These are phyloP conservation scores for Melanchra persicariae DNA, from an alignment of 2,888 invertebrate genomes.

Conservation along the genomic window DNA sequence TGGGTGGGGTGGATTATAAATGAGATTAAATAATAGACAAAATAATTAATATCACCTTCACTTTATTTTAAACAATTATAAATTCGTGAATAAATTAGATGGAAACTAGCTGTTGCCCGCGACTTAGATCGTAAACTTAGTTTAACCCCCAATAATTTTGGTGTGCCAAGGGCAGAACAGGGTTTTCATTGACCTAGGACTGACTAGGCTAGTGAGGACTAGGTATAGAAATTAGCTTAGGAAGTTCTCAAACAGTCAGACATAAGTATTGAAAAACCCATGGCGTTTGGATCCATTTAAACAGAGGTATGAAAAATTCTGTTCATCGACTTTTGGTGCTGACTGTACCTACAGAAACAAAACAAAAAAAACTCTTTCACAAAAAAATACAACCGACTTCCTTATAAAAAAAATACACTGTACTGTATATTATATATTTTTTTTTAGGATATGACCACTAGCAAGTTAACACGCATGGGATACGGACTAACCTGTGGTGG, in stretches of 20 bases:
- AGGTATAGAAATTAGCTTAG: too few species aligned
- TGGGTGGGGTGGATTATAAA: conserved; percentile 10
- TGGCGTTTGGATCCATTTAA: too few species aligned
- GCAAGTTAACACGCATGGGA: too few species aligned
- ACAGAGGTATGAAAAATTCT: too few species aligned
- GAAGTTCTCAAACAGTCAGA: not conserved
- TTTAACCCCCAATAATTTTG: not conserved
- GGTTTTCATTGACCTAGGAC: not conserved
- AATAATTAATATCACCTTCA: conserved; percentile 3
- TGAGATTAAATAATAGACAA: not conserved
- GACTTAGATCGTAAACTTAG: not conserved
- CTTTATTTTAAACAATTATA: not conserved
- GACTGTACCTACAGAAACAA: too few species aligned
- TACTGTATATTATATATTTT: too few species aligned
- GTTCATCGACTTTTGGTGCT: too few species aligned
- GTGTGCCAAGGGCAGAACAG: not conserved
- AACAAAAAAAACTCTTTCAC: too few species aligned
- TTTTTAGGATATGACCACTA: too few species aligned
- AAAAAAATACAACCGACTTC: too few species aligned
- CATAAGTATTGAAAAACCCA: not conserved
- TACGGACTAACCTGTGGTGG: too few species aligned
- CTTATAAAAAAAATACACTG: too few species aligned
- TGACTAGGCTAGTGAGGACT: not conserved
- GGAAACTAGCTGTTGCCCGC: not conserved
- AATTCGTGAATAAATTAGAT: conserved; percentile 16